Base-by-base conservation (phyloP, 2,797 vertebrate genomes). In the Dermochelys coriacea region DNA sequence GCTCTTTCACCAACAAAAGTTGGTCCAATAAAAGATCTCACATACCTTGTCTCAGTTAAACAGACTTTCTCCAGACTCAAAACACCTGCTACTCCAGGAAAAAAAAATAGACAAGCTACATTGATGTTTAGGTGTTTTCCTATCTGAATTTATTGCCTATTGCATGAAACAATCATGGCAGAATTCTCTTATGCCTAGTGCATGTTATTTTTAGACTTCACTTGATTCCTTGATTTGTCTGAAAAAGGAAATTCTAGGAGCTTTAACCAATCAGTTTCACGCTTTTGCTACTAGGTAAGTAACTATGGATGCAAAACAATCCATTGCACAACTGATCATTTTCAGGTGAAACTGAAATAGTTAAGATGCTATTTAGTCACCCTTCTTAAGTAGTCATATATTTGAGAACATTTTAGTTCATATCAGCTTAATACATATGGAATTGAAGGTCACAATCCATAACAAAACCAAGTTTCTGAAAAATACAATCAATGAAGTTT, bases 301-400 rank as follows among this genome's bases (percentile, higher is more conserved):
- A 86, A 90, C 59, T 92, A 95, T 57, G 75, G 54, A 68, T 37
- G 64, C 74, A 88, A 95, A 96, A 87, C 84, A 96, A 95, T 93
- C 95, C 94, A 93, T 82, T 93, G 91, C 96, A 96, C 91, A 95
- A 91, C 92, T 86, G 94, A 97, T 96, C 85, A 75, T 25, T 83
- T 78, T 94, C 91, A 95, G 78, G 84, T 78, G 91, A 89, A 93
- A 93, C 91, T 93, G 90, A 71, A 94, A 95, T 82, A 96, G 87
- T 93, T 83, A 87, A 80, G 93, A 75, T 87, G 84, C 57, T 41
- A 8, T 12, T 52, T 12, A 91, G 92, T 93, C 94, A 93, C 93
- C 95, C 80, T 59, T 5, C 87, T 85, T 85, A 41, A 41, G 41
- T 57, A 80, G 81, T 29, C 80, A 82, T 93, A 18, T 86, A 71